Evolutionary conservation across 1,140 invertebrate genomes (phyloP).

Genomic region (Papilio glaucus): DNA sequence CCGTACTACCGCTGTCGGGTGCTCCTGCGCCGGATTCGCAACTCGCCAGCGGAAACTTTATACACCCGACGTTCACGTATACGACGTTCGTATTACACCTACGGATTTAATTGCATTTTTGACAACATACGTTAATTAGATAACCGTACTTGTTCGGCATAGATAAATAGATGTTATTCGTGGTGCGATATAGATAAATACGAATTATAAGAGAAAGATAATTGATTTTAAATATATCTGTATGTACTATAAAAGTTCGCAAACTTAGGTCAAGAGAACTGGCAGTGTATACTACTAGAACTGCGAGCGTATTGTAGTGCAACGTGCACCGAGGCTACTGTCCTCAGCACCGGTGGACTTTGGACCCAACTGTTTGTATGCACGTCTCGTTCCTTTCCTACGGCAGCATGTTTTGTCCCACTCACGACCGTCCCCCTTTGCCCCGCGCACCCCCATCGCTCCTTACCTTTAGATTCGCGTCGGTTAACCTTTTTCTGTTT

Average conservation of each 20-base stretch:
- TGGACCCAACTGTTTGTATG: conserved; percentile 73
- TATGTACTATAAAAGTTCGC: conserved; percentile 22
- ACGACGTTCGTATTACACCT: conserved; percentile 28
- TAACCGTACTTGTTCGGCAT: background rate
- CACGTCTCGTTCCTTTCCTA: conserved; percentile 64
- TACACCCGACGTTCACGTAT: conserved; percentile 21
- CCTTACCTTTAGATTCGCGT: conserved; percentile 66
- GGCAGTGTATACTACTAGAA: conserved; percentile 38
- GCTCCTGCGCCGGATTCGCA: conserved; percentile 66
- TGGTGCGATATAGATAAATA: conserved; percentile 12
- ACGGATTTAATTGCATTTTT: conserved; percentile 33
- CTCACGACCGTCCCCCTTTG: conserved; percentile 51
- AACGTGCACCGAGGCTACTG: conserved; percentile 64
- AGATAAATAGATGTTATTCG: conserved; percentile 18
- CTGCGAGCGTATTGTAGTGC: conserved; percentile 45
- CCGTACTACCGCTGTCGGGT: conserved; percentile 56
- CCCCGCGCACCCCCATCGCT: conserved; percentile 58
- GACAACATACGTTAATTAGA: conserved; percentile 17
- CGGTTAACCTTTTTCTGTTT: conserved; percentile 66
- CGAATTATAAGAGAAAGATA: conserved; percentile 32
- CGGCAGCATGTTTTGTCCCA: conserved; percentile 48
- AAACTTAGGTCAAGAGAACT: conserved; percentile 25
- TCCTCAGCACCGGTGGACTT: conserved; percentile 71
- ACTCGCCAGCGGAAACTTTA: conserved; percentile 43
- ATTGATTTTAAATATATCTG: conserved; percentile 21